These are phyloP conservation scores for Crotalus tigris DNA, from an alignment of 2,113 vertebrate genomes.

Conservation along the genomic window DNA sequence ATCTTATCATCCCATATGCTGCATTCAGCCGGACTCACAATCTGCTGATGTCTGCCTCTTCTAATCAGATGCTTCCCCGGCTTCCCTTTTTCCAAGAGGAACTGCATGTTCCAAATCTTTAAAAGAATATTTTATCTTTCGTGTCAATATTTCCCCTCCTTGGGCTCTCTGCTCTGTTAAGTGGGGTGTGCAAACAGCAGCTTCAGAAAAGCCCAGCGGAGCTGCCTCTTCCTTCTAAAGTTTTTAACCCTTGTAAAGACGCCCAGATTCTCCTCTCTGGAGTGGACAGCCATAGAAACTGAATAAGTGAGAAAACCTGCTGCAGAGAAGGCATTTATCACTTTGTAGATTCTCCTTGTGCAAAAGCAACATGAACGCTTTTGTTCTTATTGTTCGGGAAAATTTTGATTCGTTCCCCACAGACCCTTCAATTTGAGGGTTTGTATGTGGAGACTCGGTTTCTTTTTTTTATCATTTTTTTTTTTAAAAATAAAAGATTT, in stretches of 20 bases:
- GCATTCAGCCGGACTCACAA: background rate
- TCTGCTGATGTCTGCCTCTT: background rate
- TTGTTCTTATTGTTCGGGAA: background rate
- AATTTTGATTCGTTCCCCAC: background rate
- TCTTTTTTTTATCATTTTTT: background rate
- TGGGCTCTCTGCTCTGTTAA: background rate
- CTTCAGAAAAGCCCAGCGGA: background rate
- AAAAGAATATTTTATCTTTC: background rate
- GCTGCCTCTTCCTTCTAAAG: background rate
- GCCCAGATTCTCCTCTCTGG: background rate
- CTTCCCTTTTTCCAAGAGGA: background rate
- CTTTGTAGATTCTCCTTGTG: background rate
- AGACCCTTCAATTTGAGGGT: background rate
- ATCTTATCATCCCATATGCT: background rate
- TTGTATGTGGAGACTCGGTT: background rate
- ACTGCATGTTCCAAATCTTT: background rate
- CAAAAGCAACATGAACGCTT: background rate
- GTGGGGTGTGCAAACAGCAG: background rate
- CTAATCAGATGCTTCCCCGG: background rate
- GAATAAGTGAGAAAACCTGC: background rate
- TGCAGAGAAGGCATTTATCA: background rate
- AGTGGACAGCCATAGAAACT: background rate
- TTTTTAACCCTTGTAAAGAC: background rate
- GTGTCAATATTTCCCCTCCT: background rate
- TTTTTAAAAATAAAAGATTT: background rate